A percentile compares a stretch with the other conserved stretches of the same genome.
Evolutionary conservation across 2,888 invertebrate species (phyloP).

Genomic region (Melinopterus prodromus): DNA sequence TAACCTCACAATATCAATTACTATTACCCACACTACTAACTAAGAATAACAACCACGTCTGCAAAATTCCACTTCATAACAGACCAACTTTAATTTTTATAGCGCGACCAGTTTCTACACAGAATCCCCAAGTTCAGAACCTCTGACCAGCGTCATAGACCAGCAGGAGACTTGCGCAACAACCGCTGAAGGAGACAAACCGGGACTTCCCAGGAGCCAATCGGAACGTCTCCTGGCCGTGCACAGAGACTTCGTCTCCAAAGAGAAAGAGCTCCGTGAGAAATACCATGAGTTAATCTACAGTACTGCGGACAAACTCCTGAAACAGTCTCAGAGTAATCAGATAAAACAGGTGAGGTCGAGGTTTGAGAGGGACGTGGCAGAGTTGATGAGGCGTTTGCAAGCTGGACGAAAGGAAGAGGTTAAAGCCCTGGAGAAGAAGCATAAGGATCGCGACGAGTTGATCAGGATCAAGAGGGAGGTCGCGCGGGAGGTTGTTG

Average conservation of each 20-base stretch:
- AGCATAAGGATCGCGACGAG: conserved; percentile 91
- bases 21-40: not conserved
- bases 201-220: conserved; percentile 68
- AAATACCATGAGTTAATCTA: conserved; percentile 86
- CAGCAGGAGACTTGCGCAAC: conserved; percentile 59
- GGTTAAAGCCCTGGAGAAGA: conserved; percentile 85
- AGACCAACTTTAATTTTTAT: conserved; percentile 37
- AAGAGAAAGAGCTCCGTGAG: conserved; percentile 80
- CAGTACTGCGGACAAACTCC: conserved; percentile 79
- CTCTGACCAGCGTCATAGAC: conserved; percentile 56
- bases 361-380: conserved; percentile 75
- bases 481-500: conserved; percentile 82
- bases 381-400: conserved; percentile 80
- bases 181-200: conserved; percentile 60
- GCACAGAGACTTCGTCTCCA: conserved; percentile 72
- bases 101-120: conserved; percentile 59
- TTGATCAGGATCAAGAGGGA: conserved; percentile 86
- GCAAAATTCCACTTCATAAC: not conserved
- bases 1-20: not conserved
- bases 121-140: conserved; percentile 59
- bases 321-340: conserved; percentile 78
- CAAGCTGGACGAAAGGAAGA: conserved; percentile 87
- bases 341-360: conserved; percentile 81
- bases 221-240: conserved; percentile 71
- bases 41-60: conserved; percentile 14